Base-by-base conservation (phyloP, 2,113 vertebrate species). In the Mystacornis crossleyi region DNA sequence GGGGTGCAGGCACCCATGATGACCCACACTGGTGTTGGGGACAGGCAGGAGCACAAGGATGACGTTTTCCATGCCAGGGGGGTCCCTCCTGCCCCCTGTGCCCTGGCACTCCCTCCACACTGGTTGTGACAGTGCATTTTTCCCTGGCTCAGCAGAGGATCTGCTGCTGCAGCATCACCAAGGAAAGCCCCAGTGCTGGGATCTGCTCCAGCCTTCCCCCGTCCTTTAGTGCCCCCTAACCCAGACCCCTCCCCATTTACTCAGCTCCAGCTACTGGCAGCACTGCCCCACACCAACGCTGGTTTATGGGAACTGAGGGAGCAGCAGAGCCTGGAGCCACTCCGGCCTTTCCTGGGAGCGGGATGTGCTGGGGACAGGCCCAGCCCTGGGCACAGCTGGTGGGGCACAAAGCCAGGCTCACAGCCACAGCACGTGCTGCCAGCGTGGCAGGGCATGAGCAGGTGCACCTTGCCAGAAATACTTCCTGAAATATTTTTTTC, bases 261-360 rank as follows among this genome's bases (percentile, higher is more conserved):
- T 31, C 53, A 33, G 61, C 54, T 62, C 5, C 75, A 67, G 3
- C 4, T 29, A 1, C 43, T 40, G 64, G 48, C 58, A 42, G 40
- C 72, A 7, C 57, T 18, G 67, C 10, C 29, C 1, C 0, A 8
- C 36, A 43, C 50, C 7, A 42, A 0, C 0, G 0, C 71, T 48
- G 54, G 2, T 14, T 43, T 51, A 5, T 45, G 42, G 14, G 43
- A 21, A 4, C 1, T 14, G 42, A 70, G 60, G 60, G 48, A 67
- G 62, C 26, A n/a, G 33, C 31, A 48, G 58, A 36, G 82, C 8
- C 58, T 23, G 33, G 50, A 78, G 50, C 78, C 23, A 20, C 47
- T 3, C 29, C 6, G 33, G 19, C 54, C 33, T 58, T 31, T 5
- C n/a, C 70, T 31, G 26, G 61, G 18, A 55, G 9, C 1, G 6